Conservation (phyloP, 2,797 vertebrate genomes). For the Trematomus bernacchii region DNA sequence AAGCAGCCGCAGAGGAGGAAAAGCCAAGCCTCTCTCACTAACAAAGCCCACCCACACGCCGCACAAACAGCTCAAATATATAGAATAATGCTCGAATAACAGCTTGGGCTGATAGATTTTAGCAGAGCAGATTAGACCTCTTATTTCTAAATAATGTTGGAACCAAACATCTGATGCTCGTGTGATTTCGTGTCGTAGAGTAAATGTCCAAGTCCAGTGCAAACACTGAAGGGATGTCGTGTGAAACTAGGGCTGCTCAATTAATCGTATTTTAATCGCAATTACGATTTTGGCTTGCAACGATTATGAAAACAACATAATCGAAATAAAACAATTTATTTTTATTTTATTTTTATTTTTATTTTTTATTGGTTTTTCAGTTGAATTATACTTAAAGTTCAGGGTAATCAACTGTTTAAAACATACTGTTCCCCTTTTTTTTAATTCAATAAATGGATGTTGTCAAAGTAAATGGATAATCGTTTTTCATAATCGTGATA, state of each 20-base stretch:
- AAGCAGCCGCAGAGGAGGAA: slow-evolving; percentile 66
- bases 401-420: too few species aligned
- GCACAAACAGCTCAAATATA: slow-evolving; percentile 44
- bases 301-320: too few species aligned
- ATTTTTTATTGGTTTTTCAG: too few species aligned
- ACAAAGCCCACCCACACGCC: slow-evolving; percentile 69
- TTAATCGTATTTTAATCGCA: too few species aligned
- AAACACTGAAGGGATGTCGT: slow-evolving; percentile 13
- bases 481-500: too few species aligned
- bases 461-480: too few species aligned
- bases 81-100: slow-evolving; percentile 35
- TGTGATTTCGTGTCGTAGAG: slow-evolving; percentile 1
- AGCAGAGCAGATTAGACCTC: slow-evolving; percentile 25
- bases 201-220: slow-evolving; percentile 7
- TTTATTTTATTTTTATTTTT: too few species aligned
- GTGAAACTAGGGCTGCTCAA: not conserved
- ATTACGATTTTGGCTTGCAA: too few species aligned
- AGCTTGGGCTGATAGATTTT: slow-evolving; percentile 35
- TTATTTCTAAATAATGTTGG: slow-evolving; percentile 24
- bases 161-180: slow-evolving; percentile 14
- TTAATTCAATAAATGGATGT: too few species aligned
- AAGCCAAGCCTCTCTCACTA: slow-evolving; percentile 54
- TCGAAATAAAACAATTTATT: too few species aligned
- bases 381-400: too few species aligned
- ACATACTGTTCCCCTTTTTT: too few species aligned